phyloP scores from a whole-genome alignment of 2,113 vertebrate species.

The Macaca nemestrina region DNA sequence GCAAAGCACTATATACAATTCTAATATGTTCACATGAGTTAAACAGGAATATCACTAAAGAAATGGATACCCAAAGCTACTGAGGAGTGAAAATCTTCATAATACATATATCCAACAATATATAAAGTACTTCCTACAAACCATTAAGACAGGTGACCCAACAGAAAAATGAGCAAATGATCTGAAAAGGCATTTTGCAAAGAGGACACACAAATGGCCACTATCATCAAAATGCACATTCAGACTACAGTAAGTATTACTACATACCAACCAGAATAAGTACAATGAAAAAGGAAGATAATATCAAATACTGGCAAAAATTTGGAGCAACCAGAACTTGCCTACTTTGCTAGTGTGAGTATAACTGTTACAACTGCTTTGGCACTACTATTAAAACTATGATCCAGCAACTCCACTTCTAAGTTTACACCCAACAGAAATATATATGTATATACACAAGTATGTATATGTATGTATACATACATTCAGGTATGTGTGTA shows the following conservation, averaged over 20 bases:
- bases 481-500: background rate
- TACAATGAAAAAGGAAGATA: background rate
- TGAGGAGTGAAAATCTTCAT: background rate
- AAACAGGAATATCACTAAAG: background rate
- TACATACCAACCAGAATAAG: background rate
- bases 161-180: background rate
- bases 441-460: no score
- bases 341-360: background rate
- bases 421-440: background rate
- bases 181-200: background rate
- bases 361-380: background rate
- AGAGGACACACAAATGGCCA: background rate
- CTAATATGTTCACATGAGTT: background rate
- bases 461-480: background rate
- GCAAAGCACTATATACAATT: background rate
- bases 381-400: background rate
- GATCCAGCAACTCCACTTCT: background rate
- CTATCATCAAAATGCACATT: background rate
- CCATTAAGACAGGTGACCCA: background rate
- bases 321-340: background rate
- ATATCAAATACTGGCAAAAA: background rate
- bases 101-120: background rate
- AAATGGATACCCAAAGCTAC: background rate
- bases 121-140: background rate
- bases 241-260: background rate